Evolutionary conservation across 2,797 vertebrate genomes (phyloP), one percentile per base, ranked within the genome.

Genomic region (Tapera naevia): DNA sequence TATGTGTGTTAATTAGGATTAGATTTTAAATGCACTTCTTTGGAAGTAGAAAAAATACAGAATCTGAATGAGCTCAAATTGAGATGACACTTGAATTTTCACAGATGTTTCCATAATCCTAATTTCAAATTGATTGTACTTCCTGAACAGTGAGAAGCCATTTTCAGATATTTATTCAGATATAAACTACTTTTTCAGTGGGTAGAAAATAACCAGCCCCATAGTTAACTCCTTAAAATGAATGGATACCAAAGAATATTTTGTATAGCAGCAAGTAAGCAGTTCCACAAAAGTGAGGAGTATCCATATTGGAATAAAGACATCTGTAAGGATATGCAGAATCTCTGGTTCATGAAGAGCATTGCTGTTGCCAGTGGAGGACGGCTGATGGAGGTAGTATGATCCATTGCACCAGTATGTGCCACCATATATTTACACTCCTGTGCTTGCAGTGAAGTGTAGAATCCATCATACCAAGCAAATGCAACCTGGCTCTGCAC

Each of bases 51-150:
- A 97, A 94, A 98, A 97, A 97, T 94, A 97, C 96, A 97, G 97
- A 93, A 98, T 97, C 93, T 98, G 97, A 98, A 98, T 97, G 95
- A 97, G 96, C 94, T 91, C 97, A 97, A 98, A 98, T 97, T 97
- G 96, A 98, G 97, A 97, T 98, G 97, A 97, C 97, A 98, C 97
- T 98, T 97, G 95, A 98, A 97, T 98, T 98, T 97, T 97, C 95
- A 96, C 97, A 98, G 98, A 97, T 97, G 97, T 97, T 98, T 97
- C 95, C 93, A 97, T 97, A 98, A 98, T 97, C 97, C 97, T 98
- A 98, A 98, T 98, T 98, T 97, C 96, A 97, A 98, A 97, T 97
- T 98, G 97, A 97, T 97, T 98, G 96, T 97, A 97, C 91, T 98
- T 98, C 97, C 97, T 97, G 97, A 98, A 97, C 95, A 97, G 95